phyloP scores from a whole-genome alignment of 2,888 invertebrate genomes.

The Ochropleura leucogaster region DNA sequence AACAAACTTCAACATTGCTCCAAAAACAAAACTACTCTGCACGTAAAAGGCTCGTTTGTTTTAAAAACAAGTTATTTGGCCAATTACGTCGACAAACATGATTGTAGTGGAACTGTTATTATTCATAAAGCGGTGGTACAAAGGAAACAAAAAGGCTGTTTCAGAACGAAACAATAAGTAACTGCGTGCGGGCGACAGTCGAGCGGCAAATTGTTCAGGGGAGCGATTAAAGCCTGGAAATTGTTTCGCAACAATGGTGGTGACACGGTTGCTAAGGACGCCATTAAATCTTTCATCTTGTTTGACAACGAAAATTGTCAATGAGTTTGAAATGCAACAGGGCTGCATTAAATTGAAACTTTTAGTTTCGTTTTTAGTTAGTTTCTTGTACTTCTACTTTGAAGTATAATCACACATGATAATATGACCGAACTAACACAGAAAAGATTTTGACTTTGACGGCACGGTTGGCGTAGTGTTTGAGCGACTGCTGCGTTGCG shows the following conservation, averaged over 20 bases:
- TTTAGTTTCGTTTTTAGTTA: background rate
- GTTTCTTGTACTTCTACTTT: background rate
- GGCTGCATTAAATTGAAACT: conserved; percentile 4
- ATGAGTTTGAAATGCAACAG: conserved; percentile 39
- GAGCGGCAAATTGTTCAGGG: conserved; percentile 77
- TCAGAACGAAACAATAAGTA: conserved; percentile 73
- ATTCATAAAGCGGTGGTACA: conserved; percentile 67
- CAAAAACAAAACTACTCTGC: conserved; percentile 37
- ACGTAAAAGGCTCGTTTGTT: conserved; percentile 41
- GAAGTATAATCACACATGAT: background rate
- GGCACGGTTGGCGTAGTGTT: no score
- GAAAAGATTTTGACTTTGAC: no score
- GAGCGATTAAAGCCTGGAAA: conserved; percentile 80
- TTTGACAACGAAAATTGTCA: conserved; percentile 59
- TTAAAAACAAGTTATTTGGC: conserved; percentile 52
- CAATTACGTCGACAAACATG: conserved; percentile 57
- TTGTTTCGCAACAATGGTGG: conserved; percentile 79
- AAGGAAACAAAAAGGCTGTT: conserved; percentile 68
- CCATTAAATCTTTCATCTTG: conserved; percentile 76
- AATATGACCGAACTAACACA: no score
- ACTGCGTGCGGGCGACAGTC: conserved; percentile 76
- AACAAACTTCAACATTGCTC: conserved; percentile 14
- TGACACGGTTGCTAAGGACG: conserved; percentile 72
- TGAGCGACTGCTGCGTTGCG: no score
- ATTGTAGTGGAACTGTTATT: conserved; percentile 65